phyloP scores from a whole-genome alignment of 2,888 invertebrate genomes.

The Myathropa florea region DNA sequence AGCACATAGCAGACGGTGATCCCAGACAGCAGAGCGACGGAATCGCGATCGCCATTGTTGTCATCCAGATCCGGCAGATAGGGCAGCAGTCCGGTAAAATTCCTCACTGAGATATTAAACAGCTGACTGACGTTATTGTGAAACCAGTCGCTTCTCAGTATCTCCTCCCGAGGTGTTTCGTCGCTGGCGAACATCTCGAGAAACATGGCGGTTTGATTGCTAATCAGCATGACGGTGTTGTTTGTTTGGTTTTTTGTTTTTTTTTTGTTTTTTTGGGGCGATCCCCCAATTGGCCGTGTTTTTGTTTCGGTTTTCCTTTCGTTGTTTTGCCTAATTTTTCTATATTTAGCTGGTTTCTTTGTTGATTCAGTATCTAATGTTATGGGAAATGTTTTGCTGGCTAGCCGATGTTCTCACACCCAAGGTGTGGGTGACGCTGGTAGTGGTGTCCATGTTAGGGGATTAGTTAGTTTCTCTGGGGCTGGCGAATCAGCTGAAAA shows the following conservation, averaged over 20 bases:
- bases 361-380: neutral
- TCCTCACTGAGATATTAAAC: conserved; percentile 78
- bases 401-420: neutral
- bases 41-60: conserved; percentile 64
- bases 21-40: conserved; percentile 77
- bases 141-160: conserved; percentile 77
- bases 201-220: conserved; percentile 63
- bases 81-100: conserved; percentile 74
- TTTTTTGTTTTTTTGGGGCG: neutral
- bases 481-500: neutral
- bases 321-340: neutral
- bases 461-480: neutral
- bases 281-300: neutral
- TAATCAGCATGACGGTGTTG: conserved; percentile 30
- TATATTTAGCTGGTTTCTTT: neutral
- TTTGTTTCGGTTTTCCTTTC: neutral
- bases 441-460: neutral
- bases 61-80: conserved; percentile 33
- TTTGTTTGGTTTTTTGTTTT: neutral
- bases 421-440: neutral
- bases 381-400: neutral
- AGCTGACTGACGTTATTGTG: conserved; percentile 77
- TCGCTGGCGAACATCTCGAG: conserved; percentile 59
- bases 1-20: conserved; percentile 87
- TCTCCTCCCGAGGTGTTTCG: conserved; percentile 61